Evolutionary conservation across 2,113 vertebrate genomes (phyloP).

Genomic region (Gallinago paraguaiae): DNA sequence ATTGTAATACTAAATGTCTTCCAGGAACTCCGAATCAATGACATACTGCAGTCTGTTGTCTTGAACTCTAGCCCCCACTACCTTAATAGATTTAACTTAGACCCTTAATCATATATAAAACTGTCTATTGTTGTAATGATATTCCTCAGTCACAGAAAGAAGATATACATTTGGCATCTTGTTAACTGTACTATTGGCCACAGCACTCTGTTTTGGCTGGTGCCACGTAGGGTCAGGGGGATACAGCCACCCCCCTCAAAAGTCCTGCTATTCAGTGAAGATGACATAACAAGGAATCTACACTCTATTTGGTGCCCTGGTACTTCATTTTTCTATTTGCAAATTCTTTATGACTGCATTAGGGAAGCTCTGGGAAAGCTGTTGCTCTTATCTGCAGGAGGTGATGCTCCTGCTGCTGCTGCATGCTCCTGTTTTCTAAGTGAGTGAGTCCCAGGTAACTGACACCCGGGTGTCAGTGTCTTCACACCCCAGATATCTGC

Average conservation of each 20-base stretch:
- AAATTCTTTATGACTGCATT: slow-evolving; percentile 58
- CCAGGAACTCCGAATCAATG: neutral
- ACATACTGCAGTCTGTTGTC: neutral
- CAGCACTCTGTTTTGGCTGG: neutral
- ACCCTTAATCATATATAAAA: neutral
- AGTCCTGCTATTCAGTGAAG: neutral
- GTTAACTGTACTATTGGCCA: neutral
- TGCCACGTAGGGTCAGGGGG: neutral
- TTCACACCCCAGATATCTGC: neutral
- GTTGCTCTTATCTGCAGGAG: slow-evolving; percentile 59
- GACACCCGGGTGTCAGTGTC: neutral
- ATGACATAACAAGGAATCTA: slow-evolving; percentile 5
- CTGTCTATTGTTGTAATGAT: neutral
- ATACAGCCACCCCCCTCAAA: slow-evolving; percentile 13
- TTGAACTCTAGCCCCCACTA: neutral
- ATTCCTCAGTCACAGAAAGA: neutral
- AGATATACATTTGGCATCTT: neutral
- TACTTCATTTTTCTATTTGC: slow-evolving; percentile 65
- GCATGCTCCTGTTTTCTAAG: slow-evolving; percentile 62
- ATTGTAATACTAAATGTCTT: neutral
- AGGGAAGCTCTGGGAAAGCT: neutral
- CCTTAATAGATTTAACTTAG: neutral
- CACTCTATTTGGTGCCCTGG: neutral
- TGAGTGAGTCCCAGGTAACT: slow-evolving; percentile 50
- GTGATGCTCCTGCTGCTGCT: slow-evolving; percentile 44